Conservation (phyloP, 2,888 invertebrate genomes). For the Plebejus anna region DNA sequence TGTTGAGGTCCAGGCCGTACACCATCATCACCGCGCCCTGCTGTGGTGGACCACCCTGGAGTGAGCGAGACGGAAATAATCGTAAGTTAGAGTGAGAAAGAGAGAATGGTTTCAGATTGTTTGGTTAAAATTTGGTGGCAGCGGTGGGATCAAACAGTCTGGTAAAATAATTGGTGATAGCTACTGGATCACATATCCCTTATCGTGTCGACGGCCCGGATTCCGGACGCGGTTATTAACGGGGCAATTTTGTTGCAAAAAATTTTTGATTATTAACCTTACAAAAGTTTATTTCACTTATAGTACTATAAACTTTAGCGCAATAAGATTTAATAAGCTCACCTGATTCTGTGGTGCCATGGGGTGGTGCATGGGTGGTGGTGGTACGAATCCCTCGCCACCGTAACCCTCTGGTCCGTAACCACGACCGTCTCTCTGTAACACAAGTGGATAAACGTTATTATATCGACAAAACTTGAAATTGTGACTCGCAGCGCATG, state of each 20-base stretch:
- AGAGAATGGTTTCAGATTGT: background rate
- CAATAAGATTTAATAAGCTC: conserved; percentile 21
- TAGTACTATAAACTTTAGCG: background rate
- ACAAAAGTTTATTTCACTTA: background rate
- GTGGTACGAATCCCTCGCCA: conserved; percentile 69
- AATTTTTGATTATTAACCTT: background rate
- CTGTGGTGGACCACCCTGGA: conserved; percentile 74
- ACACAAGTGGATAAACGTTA: background rate
- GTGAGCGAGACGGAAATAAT: background rate
- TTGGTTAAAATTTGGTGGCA: conserved; percentile 5
- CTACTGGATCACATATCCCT: background rate
- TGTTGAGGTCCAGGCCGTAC: conserved; percentile 95
- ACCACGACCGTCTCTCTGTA: conserved; percentile 68
- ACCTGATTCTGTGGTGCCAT: conserved; percentile 76
- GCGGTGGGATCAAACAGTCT: conserved; percentile 24
- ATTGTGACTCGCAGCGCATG: too few relatives aligned
- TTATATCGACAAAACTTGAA: too few relatives aligned
- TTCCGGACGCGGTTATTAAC: too few relatives aligned
- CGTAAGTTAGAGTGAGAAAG: background rate
- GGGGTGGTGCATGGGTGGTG: conserved; percentile 73
- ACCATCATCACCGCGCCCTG: conserved; percentile 98
- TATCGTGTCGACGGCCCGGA: too few relatives aligned
- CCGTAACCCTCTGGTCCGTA: conserved; percentile 72
- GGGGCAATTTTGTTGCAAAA: background rate
- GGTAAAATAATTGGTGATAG: background rate